phyloP scores from a whole-genome alignment of 2,113 vertebrate genomes.

The Lasiurus borealis region DNA sequence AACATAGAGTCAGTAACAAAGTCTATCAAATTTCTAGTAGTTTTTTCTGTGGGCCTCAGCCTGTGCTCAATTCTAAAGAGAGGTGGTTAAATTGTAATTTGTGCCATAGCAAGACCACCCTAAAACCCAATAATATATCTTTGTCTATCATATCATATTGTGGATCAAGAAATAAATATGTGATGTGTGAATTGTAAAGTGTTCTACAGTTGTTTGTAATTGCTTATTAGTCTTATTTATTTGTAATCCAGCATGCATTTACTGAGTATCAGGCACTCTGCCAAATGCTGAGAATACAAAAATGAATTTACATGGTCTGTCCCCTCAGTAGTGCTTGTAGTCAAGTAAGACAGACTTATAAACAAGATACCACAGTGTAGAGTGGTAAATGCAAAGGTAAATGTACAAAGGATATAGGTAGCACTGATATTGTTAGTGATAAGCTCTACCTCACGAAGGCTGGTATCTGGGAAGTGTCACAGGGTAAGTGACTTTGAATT shows the following conservation, averaged over 20 bases:
- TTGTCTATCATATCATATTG: conserved; percentile 35
- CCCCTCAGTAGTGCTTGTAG: not conserved
- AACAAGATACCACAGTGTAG: not conserved
- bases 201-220: conserved; percentile 56
- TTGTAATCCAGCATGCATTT: conserved; percentile 59
- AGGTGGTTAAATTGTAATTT: conserved; percentile 38
- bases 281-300: conserved; percentile 61
- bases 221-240: conserved; percentile 62
- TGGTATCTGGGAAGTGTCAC: not conserved
- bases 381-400: conserved; percentile 16
- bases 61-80: not conserved
- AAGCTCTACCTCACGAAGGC: not conserved
- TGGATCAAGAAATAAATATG: conserved; percentile 60
- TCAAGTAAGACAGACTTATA: not conserved
- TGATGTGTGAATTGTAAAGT: conserved; percentile 61
- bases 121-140: not conserved
- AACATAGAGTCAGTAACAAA: conserved; percentile 9
- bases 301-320: conserved; percentile 45
- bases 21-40: conserved; percentile 33
- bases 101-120: conserved; percentile 47
- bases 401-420: not conserved
- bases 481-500: conserved; percentile 43
- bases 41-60: conserved; percentile 10
- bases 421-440: not conserved
- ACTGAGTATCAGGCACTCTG: conserved; percentile 30